phyloP scores from a whole-genome alignment of 2,888 invertebrate genomes.

The Eupithecia abbreviata region DNA sequence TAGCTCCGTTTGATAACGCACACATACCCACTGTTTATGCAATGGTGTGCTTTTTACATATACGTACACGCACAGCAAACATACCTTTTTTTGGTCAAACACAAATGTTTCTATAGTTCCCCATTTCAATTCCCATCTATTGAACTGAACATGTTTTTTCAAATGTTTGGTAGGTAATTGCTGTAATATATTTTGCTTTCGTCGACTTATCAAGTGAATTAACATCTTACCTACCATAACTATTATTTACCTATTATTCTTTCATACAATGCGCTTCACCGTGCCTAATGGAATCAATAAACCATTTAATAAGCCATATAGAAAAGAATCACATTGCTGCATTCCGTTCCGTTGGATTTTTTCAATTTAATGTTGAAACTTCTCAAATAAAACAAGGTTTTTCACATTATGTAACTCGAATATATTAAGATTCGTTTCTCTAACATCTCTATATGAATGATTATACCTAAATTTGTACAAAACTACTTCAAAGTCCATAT shows the following conservation, averaged over 20 bases:
- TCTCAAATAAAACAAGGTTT: neutral
- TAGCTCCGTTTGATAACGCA: constrained; percentile 58
- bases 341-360: neutral
- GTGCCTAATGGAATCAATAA: neutral
- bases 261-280: neutral
- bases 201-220: neutral
- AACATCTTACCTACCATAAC: neutral
- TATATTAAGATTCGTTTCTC: neutral
- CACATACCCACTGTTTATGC: constrained; percentile 37
- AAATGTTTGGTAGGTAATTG: neutral
- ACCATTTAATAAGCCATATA: neutral
- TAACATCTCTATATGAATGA: neutral
- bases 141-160: neutral
- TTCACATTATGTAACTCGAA: neutral
- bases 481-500: neutral
- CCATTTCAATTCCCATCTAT: neutral
- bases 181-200: neutral
- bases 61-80: neutral
- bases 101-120: neutral
- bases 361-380: neutral
- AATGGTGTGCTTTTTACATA: constrained; percentile 16
- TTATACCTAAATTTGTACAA: neutral
- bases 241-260: neutral
- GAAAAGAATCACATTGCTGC: neutral
- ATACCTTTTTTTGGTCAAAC: neutral